Base-by-base conservation (phyloP, 2,113 vertebrate genomes). In the Cisticola juncidis region DNA sequence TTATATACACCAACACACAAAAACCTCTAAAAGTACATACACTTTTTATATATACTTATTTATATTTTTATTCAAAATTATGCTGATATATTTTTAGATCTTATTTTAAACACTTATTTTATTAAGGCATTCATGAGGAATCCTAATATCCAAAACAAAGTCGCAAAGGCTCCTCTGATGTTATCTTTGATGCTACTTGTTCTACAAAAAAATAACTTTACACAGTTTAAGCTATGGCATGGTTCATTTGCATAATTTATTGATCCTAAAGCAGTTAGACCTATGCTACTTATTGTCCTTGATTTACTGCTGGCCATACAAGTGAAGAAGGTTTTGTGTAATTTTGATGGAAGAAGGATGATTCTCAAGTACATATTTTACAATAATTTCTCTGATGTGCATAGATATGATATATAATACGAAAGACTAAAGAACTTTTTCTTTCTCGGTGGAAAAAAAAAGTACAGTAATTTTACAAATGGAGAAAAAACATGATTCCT, bases 161-260 rank as follows among this genome's bases (percentile, higher is more conserved):
- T 40, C 76, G 72, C 31, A 81, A 13, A 60, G 38, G 4, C 6
- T 10, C 20, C 9, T 84, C 19, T 86, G 78, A 79, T 0, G 0
- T 92, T 93, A 88, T 90, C 91, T 91, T 79, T 80, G 29, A 54
- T 50, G 14, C 6, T 72, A 57, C 33, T 73, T 91, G 78, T 89
- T 97, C 45, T 89, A 80, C 62, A 89, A 85, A 72, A 56, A 79
- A 91, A n/a, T n/a, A 87, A 53, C 28, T 83, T 68, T 19, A n/a
- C 13, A 79, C 73, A 81, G 45, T 77, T 94, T 85, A 69, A 85
- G 45, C 21, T 53, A 53, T 53, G 50, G 6, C 29, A 54, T 73
- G 21, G 12, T 2, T 7, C 2, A 26, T 92, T 88, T 90, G 19
- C 44, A 51, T 93, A 81, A 81, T 81, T 74, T 91, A 80, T 86